Evolutionary conservation across 2,797 vertebrate species (phyloP), one percentile per base, ranked within the genome.

Genomic region (Acanthopagrus latus): DNA sequence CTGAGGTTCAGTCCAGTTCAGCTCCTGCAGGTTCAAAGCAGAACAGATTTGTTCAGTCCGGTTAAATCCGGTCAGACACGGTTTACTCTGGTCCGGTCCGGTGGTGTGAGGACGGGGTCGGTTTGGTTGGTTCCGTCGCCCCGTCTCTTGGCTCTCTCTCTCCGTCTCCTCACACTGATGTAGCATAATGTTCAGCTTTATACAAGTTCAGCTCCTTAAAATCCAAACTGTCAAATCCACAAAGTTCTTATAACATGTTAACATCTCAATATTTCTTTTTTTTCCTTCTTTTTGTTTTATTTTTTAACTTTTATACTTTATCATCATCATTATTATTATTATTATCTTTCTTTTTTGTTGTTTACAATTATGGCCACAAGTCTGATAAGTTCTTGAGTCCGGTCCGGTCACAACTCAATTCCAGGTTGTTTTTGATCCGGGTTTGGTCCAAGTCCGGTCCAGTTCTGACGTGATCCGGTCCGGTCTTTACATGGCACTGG

Each of bases 401-500:
- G n/a, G 60, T 90, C 84, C 63, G 62, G 80, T 52, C 71, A 57
- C 79, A 84, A 79, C 66, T 81, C 77, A 54, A 64, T 56, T 72
- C 78, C 43, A 65, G 84, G 77, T 79, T 69, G 65, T 80, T 87
- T 79, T 85, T 52, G 27, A 71, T 84, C 87, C 59, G 71, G 83
- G 82, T 93, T 93, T 93, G 92, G 92, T 92, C 91, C 90, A 5
- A 82, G 80, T 86, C 84, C 80, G 85, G 85, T 91, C 93, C 89
- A 82, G 89, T 68, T 91, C 87, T 88, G 81, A 78, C 73, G 11
- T 4, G 88, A 88, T 80, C 89, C 64, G 83, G 86, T 88, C 92
- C 84, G 84, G 89, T 88, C 85, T 90, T 90, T 87, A 80, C 93
- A 95, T 95, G 94, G 93, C 95, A 95, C 95, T 93, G 90, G 89